Evolutionary conservation across 2,797 vertebrate genomes (phyloP), one percentile per base, ranked within the genome.

Genomic region (Acestrorhynchus altus): DNA sequence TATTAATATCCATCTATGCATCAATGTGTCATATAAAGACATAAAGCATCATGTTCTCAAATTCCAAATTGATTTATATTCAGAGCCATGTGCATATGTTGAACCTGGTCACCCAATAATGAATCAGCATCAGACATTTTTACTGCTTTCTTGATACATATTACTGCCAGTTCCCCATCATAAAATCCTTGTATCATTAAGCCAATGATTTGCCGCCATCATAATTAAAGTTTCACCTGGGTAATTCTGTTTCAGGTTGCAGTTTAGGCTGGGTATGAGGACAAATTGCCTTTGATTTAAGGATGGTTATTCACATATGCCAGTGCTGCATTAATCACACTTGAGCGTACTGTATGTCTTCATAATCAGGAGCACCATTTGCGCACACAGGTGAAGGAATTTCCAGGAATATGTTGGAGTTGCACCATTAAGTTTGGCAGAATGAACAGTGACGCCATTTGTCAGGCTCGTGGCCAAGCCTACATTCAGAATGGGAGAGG

Each of bases 371-470:
- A 39, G 16, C 46, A 31, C 61, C 15, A 64, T 52, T 72, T 79
- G 47, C 51, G 65, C 74, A 72, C 22, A 67, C 72, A 51, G 52
- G 63, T n/a, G 47, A 39, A 49, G 47, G 64, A 47, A 77, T 63
- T 83, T 85, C 77, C 82, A 60, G 74, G 76, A 81, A 81, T 11
- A 16, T 11, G 8, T 72, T 13, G 1, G 20, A 59, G 64, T 73
- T 65, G 56, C 35, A 64, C 47, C 71, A 81, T 83, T 80, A 83
- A 56, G 54, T 51, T 35, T 31, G 2, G 5, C 22, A 49, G 59
- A 0, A 9, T 54, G 59, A 52, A 65, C 24, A 1, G n/a, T 20
- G 63, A 42, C 52, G 51, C 28, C 51, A 59, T 72, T 22, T 57
- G 57, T 71, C 31, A 70, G 15, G 5, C 69, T 15, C 18, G 5